Evolutionary conservation across 1,140 invertebrate species (phyloP).

Genomic region (Cephus cinctus): DNA sequence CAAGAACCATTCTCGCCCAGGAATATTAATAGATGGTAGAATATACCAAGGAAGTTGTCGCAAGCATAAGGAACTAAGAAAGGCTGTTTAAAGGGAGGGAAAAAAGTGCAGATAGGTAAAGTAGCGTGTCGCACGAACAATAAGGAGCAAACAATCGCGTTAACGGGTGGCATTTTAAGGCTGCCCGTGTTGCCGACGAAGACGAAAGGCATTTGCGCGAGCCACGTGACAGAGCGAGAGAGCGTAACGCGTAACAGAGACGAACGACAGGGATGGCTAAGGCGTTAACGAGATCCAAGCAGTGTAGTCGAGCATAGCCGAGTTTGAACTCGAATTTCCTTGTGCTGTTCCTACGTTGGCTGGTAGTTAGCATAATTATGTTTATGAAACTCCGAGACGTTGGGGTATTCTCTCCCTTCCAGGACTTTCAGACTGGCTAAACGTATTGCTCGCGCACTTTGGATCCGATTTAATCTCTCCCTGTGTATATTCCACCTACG

Average conservation of each 20-base stretch:
- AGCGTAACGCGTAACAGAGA: neutral
- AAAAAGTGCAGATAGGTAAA: too few species aligned
- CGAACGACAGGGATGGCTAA: constrained; percentile 13
- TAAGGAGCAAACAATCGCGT: constrained; percentile 11
- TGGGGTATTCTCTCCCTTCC: constrained; percentile 6
- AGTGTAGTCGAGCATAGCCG: constrained; percentile 12
- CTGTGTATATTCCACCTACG: too few species aligned
- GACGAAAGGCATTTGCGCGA: neutral
- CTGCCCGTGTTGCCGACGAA: neutral
- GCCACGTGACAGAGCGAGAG: neutral
- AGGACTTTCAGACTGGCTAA: constrained; percentile 5
- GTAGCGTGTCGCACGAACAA: too few species aligned
- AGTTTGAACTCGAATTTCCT: constrained; percentile 23
- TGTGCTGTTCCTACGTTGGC: constrained; percentile 7
- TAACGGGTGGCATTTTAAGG: constrained; percentile 5
- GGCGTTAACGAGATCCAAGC: constrained; percentile 18
- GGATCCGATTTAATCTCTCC: constrained; percentile 19
- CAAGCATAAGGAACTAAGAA: too few species aligned
- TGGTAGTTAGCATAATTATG: constrained; percentile 38
- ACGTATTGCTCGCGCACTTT: constrained; percentile 17
- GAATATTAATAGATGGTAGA: too few species aligned
- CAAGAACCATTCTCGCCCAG: too few species aligned
- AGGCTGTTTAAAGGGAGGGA: too few species aligned
- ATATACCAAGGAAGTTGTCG: too few species aligned
- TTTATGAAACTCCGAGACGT: constrained; percentile 38